phyloP scores from a whole-genome alignment of 1,140 invertebrate species.

The Anoplolepis gracilipes region DNA sequence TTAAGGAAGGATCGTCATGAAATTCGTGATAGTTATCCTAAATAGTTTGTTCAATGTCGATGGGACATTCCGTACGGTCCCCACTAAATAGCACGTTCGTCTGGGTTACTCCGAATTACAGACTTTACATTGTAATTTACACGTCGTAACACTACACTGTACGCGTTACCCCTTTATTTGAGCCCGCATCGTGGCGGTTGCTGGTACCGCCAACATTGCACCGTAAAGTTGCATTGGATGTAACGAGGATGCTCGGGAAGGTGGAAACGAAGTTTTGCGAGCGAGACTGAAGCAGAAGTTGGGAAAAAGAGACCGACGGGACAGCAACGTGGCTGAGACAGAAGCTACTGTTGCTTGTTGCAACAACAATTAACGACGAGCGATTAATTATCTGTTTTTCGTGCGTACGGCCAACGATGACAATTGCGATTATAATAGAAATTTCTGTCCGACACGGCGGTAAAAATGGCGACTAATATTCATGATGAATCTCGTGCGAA shows the following conservation, averaged over 20 bases:
- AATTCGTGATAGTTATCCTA: not conserved
- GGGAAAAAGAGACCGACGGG: conserved; percentile 28
- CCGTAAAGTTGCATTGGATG: conserved; percentile 53
- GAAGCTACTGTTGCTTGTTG: not conserved
- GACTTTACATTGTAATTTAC: conserved; percentile 59
- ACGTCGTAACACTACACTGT: conserved; percentile 36
- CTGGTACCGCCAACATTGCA: conserved; percentile 44
- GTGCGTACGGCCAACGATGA: conserved; percentile 34
- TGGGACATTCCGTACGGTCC: conserved; percentile 27
- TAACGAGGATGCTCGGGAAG: conserved; percentile 38
- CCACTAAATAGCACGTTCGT: conserved; percentile 42
- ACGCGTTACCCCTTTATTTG: conserved; percentile 49
- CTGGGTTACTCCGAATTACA: conserved; percentile 32
- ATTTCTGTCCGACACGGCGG: conserved; percentile 32
- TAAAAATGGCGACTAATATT: conserved; percentile 30
- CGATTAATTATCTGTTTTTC: conserved; percentile 40
- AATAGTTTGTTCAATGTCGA: conserved; percentile 10
- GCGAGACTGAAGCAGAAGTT: not conserved
- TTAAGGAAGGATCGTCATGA: not conserved
- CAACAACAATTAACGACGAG: conserved; percentile 42
- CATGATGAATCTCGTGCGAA: conserved; percentile 41
- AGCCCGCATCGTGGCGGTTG: conserved; percentile 50
- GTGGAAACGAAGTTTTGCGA: conserved; percentile 38
- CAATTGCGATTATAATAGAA: conserved; percentile 41
- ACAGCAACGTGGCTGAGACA: not conserved